Base-by-base conservation (phyloP, 2,797 vertebrate species). In the Mastacembelus armatus region DNA sequence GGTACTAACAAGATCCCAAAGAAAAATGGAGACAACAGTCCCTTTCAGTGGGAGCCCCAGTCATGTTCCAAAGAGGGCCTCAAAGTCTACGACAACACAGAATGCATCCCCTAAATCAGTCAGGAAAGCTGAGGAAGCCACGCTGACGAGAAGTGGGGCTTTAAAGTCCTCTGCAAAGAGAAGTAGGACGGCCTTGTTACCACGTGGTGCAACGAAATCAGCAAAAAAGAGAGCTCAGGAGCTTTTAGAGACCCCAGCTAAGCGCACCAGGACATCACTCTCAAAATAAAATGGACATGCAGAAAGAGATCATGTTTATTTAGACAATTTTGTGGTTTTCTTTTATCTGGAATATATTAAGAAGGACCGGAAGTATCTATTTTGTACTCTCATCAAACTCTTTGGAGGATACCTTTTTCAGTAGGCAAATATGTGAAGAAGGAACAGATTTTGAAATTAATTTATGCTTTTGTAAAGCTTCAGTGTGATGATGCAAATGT, bases 1-100 rank as follows among this genome's bases (percentile, higher is more conserved):
- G 85, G 92, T 95, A 4, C 80, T 94, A 18, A 95, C 94, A 2
- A 88, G 94, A 57, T 94, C 94, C 48, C 94, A 94, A 85, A 92
- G 88, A 50, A 95, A 93, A 78, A 90, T 92, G 27, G 93, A 94
- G 71, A 74, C 71, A 0, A 65, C 68, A 0, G 58, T 74, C 35
- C 49, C 89, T 58, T 38, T 35, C 24, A 78, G 49, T 1, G 72
- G 48, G 18, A 84, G 71, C 55, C 81, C 85, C 15, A 81, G 76
- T 59, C 61, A 44, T 11, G 42, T 72, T 43, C 72, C 68, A 29
- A 93, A 92, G 70, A 89, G 73, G 50, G 42, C 62, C 3, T 19
- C 18, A 12, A 92, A 92, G 74, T 33, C 80, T 2, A 9, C 14
- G 7, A 43, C 42, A 38, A 48, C 51, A 10, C 78, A 78, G 22